phyloP scores from a whole-genome alignment of 2,113 vertebrate genomes.

The Odobenus rosmarus region DNA sequence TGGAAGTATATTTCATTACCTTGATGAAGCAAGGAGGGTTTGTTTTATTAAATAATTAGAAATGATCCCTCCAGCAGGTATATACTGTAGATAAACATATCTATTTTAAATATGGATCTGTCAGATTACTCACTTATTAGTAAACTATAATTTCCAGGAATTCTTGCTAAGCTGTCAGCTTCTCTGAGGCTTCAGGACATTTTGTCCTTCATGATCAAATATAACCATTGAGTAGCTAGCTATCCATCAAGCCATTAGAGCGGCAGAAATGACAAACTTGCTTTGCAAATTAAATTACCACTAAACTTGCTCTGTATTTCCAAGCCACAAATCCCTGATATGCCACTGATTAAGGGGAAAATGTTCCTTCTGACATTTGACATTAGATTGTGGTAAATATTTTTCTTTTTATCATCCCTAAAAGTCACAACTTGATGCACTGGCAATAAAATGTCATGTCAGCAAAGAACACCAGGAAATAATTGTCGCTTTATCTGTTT shows the following conservation, averaged over 20 bases:
- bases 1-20: constrained; percentile 71
- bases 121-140: constrained; percentile 72
- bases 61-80: constrained; percentile 44
- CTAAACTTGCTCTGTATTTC: constrained; percentile 60
- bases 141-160: constrained; percentile 78
- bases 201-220: constrained; percentile 74
- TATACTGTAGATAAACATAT: constrained; percentile 73
- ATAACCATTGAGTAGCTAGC: constrained; percentile 31
- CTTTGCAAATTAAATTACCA: constrained; percentile 72
- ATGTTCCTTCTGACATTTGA: constrained; percentile 71
- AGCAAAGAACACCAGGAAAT: constrained; percentile 78
- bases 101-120: constrained; percentile 70
- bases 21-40: constrained; percentile 67
- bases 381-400: constrained; percentile 75
- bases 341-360: constrained; percentile 76
- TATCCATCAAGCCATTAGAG: constrained; percentile 61
- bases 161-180: constrained; percentile 63
- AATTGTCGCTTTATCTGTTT: constrained; percentile 79
- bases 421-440: constrained; percentile 75
- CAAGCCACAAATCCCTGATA: constrained; percentile 62
- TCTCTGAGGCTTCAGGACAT: constrained; percentile 63
- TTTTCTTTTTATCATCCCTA: constrained; percentile 82
- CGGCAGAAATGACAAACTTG: constrained; percentile 44
- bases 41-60: constrained; percentile 84
- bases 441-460: constrained; percentile 82